Evolutionary conservation across 2,888 invertebrate genomes (phyloP).

Genomic region (Nebria brevicollis): DNA sequence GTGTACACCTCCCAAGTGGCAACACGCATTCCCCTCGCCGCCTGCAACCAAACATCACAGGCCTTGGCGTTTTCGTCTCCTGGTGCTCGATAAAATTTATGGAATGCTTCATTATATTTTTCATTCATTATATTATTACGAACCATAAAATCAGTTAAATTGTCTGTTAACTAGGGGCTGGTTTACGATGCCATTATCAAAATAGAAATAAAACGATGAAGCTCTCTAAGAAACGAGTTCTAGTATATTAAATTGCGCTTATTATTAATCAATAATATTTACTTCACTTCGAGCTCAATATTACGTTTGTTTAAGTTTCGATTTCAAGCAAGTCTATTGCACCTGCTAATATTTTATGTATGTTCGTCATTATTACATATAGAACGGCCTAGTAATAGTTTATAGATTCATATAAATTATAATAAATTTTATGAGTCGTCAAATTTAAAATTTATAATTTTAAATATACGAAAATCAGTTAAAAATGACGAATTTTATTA

Average conservation of each 20-base stretch:
- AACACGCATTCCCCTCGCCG: neutral
- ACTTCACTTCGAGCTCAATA: neutral
- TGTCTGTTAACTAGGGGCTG: conserved; percentile 41
- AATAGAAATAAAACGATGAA: conserved; percentile 25
- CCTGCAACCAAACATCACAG: neutral
- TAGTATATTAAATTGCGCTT: neutral
- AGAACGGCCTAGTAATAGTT: too few relatives aligned
- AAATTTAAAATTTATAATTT: too few relatives aligned
- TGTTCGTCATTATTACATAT: too few relatives aligned
- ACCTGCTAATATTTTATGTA: too few relatives aligned
- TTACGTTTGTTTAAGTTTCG: too few relatives aligned
- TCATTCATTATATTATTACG: conserved; percentile 46
- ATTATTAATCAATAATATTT: neutral
- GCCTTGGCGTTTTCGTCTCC: neutral
- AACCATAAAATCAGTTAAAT: conserved; percentile 45
- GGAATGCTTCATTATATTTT: conserved; percentile 46
- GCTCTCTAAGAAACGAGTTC: neutral
- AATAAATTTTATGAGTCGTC: too few relatives aligned
- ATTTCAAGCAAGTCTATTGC: too few relatives aligned
- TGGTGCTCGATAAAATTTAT: conserved; percentile 35
- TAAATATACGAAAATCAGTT: too few relatives aligned
- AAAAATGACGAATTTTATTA: too few relatives aligned
- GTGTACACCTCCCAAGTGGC: conserved; percentile 18
- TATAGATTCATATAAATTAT: too few relatives aligned
- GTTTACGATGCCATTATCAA: conserved; percentile 32